A percentile compares a stretch with the other conserved stretches of the same genome.
phyloP scores from a whole-genome alignment of 2,888 invertebrate genomes.

The Drosophila koepferae region DNA sequence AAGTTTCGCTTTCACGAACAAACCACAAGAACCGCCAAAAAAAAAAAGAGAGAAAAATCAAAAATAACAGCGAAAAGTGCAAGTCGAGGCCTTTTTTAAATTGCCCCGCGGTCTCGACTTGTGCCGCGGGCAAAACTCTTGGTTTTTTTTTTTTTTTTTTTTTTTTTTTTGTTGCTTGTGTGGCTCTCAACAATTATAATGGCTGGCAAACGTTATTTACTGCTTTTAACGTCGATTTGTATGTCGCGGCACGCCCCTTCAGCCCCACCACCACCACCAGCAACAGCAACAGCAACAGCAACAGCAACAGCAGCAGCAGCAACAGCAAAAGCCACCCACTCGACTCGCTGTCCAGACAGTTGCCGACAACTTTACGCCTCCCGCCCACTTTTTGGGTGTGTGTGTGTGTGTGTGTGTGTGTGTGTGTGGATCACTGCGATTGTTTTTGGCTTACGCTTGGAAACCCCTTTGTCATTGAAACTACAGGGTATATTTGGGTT shows the following conservation, averaged over 20 bases:
- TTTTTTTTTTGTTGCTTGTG: not conserved
- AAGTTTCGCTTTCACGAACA: slow-evolving; percentile 52
- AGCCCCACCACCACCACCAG: slow-evolving; percentile 1
- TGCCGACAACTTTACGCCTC: slow-evolving; percentile 45
- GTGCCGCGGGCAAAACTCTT: slow-evolving; percentile 23
- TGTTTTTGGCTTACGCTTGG: slow-evolving; percentile 27
- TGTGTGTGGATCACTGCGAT: slow-evolving; percentile 25
- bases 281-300: not conserved
- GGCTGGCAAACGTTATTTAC: slow-evolving; percentile 48
- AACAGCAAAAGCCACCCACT: slow-evolving; percentile 17
- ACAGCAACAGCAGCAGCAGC: not conserved
- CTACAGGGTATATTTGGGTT: slow-evolving; percentile 6
- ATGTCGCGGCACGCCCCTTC: slow-evolving; percentile 53
- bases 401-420: slow-evolving; percentile 9
- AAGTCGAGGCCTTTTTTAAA: slow-evolving; percentile 39
- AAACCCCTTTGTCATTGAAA: not conserved
- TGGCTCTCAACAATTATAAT: slow-evolving; percentile 53
- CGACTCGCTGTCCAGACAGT: slow-evolving; percentile 31
- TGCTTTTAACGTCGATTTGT: slow-evolving; percentile 70
- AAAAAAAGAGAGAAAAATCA: slow-evolving; percentile 1
- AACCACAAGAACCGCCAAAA: slow-evolving; percentile 36
- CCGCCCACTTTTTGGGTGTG: slow-evolving; percentile 15
- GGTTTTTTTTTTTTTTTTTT: not conserved
- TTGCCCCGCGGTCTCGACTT: slow-evolving; percentile 30
- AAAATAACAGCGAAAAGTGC: slow-evolving; percentile 45